A percentile compares a stretch with the other conserved stretches of the same genome.
Evolutionary conservation across 2,113 vertebrate species (phyloP).

Genomic region (Eubucco bourcierii): DNA sequence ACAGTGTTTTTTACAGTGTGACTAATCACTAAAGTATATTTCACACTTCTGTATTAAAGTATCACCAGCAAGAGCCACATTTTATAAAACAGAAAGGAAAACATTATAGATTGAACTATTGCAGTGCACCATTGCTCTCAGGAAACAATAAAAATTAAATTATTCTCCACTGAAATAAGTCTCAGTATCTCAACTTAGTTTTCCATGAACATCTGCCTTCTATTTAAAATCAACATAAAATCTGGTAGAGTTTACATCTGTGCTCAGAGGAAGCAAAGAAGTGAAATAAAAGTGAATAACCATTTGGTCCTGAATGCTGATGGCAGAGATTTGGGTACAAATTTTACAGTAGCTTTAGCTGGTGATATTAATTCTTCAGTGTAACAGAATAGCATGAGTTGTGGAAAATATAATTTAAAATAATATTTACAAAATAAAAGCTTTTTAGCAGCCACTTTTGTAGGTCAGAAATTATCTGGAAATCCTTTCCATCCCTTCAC

Average conservation of each 20-base stretch:
- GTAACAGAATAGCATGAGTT: neutral
- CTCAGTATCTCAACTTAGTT: neutral
- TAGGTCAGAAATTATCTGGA: neutral
- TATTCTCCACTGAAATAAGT: neutral
- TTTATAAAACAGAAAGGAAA: neutral
- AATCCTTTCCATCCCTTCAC: neutral
- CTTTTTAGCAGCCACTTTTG: neutral
- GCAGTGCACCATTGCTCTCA: neutral
- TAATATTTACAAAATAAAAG: neutral
- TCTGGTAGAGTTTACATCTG: neutral
- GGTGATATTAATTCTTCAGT: neutral
- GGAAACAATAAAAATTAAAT: neutral
- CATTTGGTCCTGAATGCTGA: neutral
- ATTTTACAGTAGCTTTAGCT: neutral
- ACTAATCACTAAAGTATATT: neutral
- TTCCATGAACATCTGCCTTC: neutral
- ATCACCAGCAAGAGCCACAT: neutral
- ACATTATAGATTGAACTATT: neutral
- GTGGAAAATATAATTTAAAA: neutral
- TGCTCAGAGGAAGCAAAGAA: slow-evolving; percentile 9
- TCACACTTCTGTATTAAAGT: neutral
- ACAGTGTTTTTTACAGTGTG: neutral
- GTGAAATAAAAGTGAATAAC: neutral
- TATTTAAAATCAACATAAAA: neutral
- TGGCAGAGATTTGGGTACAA: neutral